Conservation (phyloP, 2,888 invertebrate species). For the Cephus pulcher region DNA sequence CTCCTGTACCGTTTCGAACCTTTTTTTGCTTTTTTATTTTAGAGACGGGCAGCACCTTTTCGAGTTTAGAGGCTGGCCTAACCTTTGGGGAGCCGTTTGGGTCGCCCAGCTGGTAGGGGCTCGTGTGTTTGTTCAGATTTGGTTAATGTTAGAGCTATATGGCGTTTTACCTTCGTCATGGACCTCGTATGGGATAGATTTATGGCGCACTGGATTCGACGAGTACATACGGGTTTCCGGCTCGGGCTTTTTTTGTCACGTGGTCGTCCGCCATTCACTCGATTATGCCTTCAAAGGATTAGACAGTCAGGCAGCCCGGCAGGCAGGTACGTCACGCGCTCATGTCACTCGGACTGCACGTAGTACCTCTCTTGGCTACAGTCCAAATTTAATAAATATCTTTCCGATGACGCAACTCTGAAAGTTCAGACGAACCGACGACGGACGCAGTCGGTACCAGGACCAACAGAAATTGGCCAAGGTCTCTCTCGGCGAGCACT, state of each 20-base stretch:
- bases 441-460: conserved; percentile 12
- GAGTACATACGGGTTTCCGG: conserved; percentile 35
- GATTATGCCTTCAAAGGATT: conserved; percentile 26
- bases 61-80: conserved; percentile 26
- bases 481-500: conserved; percentile 30
- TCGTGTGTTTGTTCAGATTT: conserved; percentile 60
- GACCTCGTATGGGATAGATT: conserved; percentile 29
- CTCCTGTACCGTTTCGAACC: conserved; percentile 42
- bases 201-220: conserved; percentile 26
- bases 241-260: conserved; percentile 10
- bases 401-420: no score
- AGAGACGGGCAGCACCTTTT: conserved; percentile 17
- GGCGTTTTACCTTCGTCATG: conserved; percentile 46
- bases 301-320: conserved; percentile 15
- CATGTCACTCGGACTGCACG: not conserved
- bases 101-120: conserved; percentile 46
- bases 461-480: conserved; percentile 41
- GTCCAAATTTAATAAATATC: not conserved
- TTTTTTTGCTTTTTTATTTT: conserved; percentile 38
- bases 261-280: conserved; percentile 28
- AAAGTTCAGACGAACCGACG: no score
- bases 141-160: conserved; percentile 51
- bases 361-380: not conserved
- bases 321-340: conserved; percentile 4
- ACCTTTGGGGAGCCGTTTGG: conserved; percentile 38